Percentiles rank a stretch among this genome's conserved stretches.
Evolutionary conservation across 2,113 vertebrate species (phyloP).

Genomic region (Anarhynchus alexandrinus): DNA sequence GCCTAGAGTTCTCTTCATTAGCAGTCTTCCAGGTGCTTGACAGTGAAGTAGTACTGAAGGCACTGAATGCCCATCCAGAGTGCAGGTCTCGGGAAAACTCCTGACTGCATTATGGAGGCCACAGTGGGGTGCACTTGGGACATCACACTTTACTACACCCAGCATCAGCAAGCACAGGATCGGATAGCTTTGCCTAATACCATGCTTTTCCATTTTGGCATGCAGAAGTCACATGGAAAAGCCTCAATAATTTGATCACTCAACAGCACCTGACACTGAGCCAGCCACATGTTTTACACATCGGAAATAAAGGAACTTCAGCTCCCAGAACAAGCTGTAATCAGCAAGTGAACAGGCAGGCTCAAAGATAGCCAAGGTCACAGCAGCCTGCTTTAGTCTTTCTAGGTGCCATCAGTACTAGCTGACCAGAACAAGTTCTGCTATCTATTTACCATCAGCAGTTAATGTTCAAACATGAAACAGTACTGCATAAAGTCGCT

Average conservation of each 20-base stretch:
- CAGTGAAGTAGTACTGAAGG: neutral
- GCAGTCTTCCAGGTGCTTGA: neutral
- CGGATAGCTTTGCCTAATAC: neutral
- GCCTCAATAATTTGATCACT: neutral
- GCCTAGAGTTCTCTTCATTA: neutral
- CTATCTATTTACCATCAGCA: conserved; percentile 39
- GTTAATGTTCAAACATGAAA: neutral
- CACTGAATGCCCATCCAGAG: rapidly evolving
- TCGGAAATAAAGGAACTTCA: neutral
- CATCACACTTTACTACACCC: neutral
- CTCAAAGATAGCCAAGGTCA: conserved; percentile 29
- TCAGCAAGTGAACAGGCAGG: neutral
- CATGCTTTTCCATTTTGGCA: neutral
- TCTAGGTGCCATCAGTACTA: neutral
- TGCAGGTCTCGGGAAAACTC: neutral
- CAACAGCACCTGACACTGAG: conserved; percentile 19
- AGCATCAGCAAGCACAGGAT: neutral
- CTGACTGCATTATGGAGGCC: neutral
- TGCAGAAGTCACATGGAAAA: neutral
- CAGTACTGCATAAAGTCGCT: neutral
- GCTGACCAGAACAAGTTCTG: conserved; percentile 34
- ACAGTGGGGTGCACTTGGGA: rapidly evolving
- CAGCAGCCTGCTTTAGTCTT: neutral
- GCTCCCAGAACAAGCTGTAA: neutral
- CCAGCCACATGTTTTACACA: neutral